A percentile compares a stretch with the other conserved stretches of the same genome.
Evolutionary conservation across 1,140 invertebrate genomes (phyloP).

Genomic region (Papilio polyxenes): DNA sequence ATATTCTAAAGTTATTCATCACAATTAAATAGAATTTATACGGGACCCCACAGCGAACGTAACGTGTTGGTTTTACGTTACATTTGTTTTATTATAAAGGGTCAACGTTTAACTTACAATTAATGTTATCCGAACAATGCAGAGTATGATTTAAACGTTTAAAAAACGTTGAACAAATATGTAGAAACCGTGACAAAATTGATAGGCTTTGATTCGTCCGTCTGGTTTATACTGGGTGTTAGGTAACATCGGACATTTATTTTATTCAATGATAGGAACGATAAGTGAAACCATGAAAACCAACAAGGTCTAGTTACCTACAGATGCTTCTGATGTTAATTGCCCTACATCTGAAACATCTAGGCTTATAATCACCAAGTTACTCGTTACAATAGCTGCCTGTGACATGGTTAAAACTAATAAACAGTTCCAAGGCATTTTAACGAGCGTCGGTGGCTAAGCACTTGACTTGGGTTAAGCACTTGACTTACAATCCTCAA

Average conservation of each 20-base stretch:
- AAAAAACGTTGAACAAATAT: slow-evolving; percentile 4
- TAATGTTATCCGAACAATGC: slow-evolving; percentile 27
- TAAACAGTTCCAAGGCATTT: too few species aligned
- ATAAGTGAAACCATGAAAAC: not conserved
- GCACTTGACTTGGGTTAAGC: too few species aligned
- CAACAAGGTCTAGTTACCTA: not conserved
- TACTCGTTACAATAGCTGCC: too few species aligned
- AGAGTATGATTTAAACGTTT: not conserved
- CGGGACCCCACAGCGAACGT: not conserved
- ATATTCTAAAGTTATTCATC: slow-evolving; percentile 13
- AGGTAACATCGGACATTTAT: not conserved
- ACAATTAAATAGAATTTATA: slow-evolving; percentile 20
- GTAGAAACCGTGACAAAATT: not conserved
- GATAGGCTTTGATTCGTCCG: not conserved
- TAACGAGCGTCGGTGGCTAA: too few species aligned
- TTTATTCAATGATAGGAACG: not conserved
- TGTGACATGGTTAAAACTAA: not conserved
- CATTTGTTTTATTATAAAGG: slow-evolving; percentile 20
- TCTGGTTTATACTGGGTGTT: not conserved
- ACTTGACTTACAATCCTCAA: too few species aligned
- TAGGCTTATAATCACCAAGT: not conserved
- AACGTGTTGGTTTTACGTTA: not conserved
- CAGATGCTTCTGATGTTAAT: slow-evolving; percentile 2
- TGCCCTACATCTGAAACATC: not conserved
- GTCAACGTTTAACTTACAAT: slow-evolving; percentile 25